These are phyloP conservation scores for Polydrusus tereticollis DNA, from an alignment of 2,888 invertebrate species.

Conservation along the genomic window DNA sequence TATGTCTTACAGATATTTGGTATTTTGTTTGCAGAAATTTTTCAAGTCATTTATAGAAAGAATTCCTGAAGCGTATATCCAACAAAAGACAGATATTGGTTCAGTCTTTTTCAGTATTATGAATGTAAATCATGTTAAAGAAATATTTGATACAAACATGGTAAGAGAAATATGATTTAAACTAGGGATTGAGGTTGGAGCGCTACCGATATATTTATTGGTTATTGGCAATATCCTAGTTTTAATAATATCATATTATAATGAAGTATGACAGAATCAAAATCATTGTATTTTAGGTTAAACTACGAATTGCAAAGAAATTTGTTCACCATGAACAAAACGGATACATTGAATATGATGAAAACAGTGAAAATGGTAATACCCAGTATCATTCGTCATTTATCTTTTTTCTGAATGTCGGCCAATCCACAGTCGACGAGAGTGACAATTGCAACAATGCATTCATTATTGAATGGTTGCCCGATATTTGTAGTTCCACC, in stretches of 20 bases:
- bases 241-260: too few species aligned
- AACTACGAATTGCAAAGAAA: conserved; percentile 74
- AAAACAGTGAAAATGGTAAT: conserved; percentile 53
- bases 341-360: conserved; percentile 65
- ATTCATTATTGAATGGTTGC: conserved; percentile 83
- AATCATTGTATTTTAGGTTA: conserved; percentile 68
- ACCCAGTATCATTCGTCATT: conserved; percentile 59
- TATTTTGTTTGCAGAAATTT: conserved; percentile 69
- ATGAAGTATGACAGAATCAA: too few species aligned
- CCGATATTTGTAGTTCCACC: conserved; percentile 77
- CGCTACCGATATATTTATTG: too few species aligned
- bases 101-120: conserved; percentile 79
- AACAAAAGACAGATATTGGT: conserved; percentile 74
- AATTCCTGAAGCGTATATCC: conserved; percentile 75
- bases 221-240: background rate
- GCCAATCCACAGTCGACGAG: conserved; percentile 67
- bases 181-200: background rate
- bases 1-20: background rate
- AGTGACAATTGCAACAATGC: conserved; percentile 70
- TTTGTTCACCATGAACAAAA: conserved; percentile 75
- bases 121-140: conserved; percentile 78
- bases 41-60: conserved; percentile 80
- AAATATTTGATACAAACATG: conserved; percentile 78
- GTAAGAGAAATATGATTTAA: conserved; percentile 60
- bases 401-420: conserved; percentile 63